Base-by-base conservation (phyloP, 2,797 vertebrate genomes). In the Gadopsis marmoratus region DNA sequence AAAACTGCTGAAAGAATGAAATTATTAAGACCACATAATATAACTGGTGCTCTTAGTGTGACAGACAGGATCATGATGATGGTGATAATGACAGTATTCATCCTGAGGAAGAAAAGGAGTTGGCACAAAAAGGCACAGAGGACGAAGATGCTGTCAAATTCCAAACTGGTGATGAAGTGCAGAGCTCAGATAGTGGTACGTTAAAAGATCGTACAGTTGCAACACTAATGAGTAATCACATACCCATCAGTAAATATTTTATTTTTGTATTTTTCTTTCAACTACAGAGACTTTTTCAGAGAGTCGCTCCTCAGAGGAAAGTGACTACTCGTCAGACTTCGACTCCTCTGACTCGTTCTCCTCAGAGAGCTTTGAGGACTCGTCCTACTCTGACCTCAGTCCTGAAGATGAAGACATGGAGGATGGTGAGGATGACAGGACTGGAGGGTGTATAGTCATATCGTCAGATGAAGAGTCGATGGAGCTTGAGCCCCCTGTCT, bases 101-200 rank as follows among this genome's bases (percentile, higher is more conserved):
- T 39, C 21, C 16, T 7, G 66, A 78, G 0, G 74, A 85, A 61
- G 88, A 88, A 69, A 51, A 62, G 2, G 54, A 81, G 8, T 90
- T 82, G 0, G 91, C 63, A 33, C 54, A 78, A 21, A 77, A 86
- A 4, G 91, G 86, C 0, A 90, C 85, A 0, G 93, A 95, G 2
- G 93, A 93, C 7, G 80, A 94, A 0, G 88, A 87, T 4, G 85
- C 89, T 19, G 69, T 81, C 37, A 76, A 85, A 64, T 83, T 89
- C 37, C 93, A 86, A 79, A 85, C 88, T 1, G 92, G 92, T 37
- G 95, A 94, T 66, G 94, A 93, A 78, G 94, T 93, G 5, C 93
- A 91, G 62, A 83, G 89, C 81, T 96, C 93, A 0, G 95, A 96
- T 35, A 94, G 86, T 69, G 96, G 97, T 98, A 88, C 16, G 78